These are phyloP conservation scores for Chironomus striatipennis DNA, from an alignment of 1,140 invertebrate species.

Conservation along the genomic window DNA sequence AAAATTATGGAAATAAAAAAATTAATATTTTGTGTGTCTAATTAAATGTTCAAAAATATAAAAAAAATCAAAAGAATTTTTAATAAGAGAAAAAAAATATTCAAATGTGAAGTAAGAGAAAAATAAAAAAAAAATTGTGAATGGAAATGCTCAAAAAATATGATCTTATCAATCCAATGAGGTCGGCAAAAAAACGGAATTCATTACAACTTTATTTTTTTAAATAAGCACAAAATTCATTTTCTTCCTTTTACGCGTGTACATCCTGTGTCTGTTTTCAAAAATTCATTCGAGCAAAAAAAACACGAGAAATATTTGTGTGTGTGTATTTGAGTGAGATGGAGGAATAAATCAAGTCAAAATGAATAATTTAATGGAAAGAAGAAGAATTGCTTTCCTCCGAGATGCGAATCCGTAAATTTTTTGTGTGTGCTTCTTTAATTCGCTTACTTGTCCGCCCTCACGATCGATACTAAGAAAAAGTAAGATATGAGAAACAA, in stretches of 20 bases:
- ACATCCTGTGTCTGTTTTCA: neutral
- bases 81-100: neutral
- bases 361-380: constrained; percentile 1
- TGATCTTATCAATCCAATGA: too few relatives aligned
- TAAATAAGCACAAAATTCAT: too few relatives aligned
- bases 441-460: neutral
- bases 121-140: neutral
- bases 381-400: neutral
- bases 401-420: neutral
- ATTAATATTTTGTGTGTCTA: neutral
- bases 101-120: too few relatives aligned
- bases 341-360: neutral
- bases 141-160: neutral
- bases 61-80: constrained; percentile 1
- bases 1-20: neutral
- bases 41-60: neutral
- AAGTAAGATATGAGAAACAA: neutral
- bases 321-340: neutral
- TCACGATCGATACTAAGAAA: neutral
- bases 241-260: too few relatives aligned
- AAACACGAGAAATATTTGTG: neutral
- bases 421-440: neutral
- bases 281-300: neutral
- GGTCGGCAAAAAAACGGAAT: too few relatives aligned
- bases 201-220: too few relatives aligned